These are phyloP conservation scores for Oceanites oceanicus DNA, from an alignment of 2,113 vertebrate genomes.

Conservation along the genomic window DNA sequence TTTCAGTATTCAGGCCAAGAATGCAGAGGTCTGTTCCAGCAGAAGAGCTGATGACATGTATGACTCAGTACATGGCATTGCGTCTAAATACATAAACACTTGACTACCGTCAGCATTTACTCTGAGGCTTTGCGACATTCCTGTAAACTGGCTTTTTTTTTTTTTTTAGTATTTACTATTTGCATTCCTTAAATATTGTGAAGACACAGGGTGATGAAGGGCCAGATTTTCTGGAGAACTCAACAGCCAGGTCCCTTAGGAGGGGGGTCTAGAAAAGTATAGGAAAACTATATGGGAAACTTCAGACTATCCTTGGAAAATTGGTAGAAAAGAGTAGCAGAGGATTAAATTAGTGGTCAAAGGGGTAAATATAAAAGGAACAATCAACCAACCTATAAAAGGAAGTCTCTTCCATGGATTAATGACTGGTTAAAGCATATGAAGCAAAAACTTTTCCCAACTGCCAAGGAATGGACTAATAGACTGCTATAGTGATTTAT, in stretches of 20 bases:
- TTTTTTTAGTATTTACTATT: not conserved
- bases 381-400: not conserved
- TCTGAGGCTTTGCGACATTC: not conserved
- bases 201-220: not conserved
- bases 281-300: not conserved
- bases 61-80: not conserved
- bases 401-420: not conserved
- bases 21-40: not conserved
- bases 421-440: not conserved
- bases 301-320: not conserved
- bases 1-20: conserved; percentile 3
- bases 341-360: not conserved
- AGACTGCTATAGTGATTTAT: not conserved
- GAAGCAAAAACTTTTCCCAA: not conserved
- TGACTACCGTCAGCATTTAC: not conserved
- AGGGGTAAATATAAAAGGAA: not conserved
- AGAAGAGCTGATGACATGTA: not conserved
- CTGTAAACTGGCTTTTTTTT: not conserved
- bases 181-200: not conserved
- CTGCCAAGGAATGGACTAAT: not conserved
- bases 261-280: not conserved
- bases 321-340: not conserved
- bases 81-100: not conserved
- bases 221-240: not conserved
- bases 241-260: not conserved